Evolutionary conservation across 2,797 vertebrate species (phyloP), one percentile per base, ranked within the genome.

Genomic region (Epinephelus malabaricus): DNA sequence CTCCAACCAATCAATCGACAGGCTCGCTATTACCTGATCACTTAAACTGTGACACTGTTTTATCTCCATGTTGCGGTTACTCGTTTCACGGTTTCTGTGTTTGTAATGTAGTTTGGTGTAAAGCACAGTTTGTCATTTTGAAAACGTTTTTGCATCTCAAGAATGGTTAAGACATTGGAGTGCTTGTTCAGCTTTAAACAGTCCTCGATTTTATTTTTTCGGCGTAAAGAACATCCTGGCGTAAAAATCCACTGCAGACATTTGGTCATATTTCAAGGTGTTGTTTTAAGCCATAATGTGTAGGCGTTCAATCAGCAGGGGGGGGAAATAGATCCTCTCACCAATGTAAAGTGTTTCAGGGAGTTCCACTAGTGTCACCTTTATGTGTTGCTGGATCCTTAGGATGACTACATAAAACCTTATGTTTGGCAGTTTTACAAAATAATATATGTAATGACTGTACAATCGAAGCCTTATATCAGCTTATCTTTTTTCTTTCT

Each of bases 1-100:
- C 90, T 78, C 34, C 47, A 65, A 68, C 25, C 30, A 25, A 54
- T 88, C 77, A 88, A 81, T 88, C 81, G 9, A 73, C 73, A 62
- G 79, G 45, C 79, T 78, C 46, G 38, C 53, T 77, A 49, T 62
- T 50, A 50, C 54, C 9, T 46, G 34, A 71, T 89, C 81, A 69
- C 76, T 79, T 23, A 14, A 53, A 68, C 68, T 89, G 71, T 84
- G 70, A 76, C 45, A 38, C 65, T 23, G 53, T 79, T 76, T 56
- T 47, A 14, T 84, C 72, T 73, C 58, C 59, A 27, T 67, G 50
- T 55, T 83, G 30, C 6, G 6, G 78, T 84, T 75, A 25, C 49
- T 47, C 19, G 85, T 67, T 73, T 82, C 51, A 58, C 43, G 5
- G 13, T 86, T 70, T 71, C 4, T 49, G 15, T 65, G 12, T 87